Conservation (phyloP, 2,113 vertebrate species). For the Megaceryle maxima region DNA sequence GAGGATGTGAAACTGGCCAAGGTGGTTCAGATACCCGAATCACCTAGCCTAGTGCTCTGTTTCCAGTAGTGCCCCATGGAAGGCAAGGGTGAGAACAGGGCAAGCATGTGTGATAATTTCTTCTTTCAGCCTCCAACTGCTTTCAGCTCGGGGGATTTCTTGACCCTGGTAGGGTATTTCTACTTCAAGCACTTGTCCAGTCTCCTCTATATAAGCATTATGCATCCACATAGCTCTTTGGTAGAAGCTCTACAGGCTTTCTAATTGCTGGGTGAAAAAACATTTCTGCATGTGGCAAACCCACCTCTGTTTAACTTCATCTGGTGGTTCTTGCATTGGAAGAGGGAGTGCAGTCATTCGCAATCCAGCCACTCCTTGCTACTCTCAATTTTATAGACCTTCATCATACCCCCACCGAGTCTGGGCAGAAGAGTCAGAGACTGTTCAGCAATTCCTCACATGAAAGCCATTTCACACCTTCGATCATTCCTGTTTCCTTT, state of each 20-base stretch:
- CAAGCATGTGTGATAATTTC: neutral
- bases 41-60: neutral
- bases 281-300: neutral
- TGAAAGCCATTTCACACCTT: neutral
- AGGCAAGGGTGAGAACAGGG: neutral
- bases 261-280: neutral
- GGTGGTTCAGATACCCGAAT: neutral
- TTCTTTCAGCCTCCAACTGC: neutral
- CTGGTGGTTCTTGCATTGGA: neutral
- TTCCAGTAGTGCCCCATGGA: neutral
- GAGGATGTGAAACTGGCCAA: neutral
- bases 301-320: neutral
- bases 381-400: neutral
- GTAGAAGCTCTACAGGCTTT: neutral
- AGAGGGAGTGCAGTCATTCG: neutral
- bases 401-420: neutral
- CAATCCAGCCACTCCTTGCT: neutral
- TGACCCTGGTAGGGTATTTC: neutral
- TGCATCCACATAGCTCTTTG: neutral
- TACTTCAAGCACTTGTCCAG: neutral
- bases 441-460: neutral
- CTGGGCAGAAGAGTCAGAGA: neutral
- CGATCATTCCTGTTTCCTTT: neutral
- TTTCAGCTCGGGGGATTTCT: conserved; percentile 26
- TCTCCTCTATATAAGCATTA: neutral